Evolutionary conservation across 2,113 vertebrate genomes (phyloP).

Genomic region (Abramis brama): DNA sequence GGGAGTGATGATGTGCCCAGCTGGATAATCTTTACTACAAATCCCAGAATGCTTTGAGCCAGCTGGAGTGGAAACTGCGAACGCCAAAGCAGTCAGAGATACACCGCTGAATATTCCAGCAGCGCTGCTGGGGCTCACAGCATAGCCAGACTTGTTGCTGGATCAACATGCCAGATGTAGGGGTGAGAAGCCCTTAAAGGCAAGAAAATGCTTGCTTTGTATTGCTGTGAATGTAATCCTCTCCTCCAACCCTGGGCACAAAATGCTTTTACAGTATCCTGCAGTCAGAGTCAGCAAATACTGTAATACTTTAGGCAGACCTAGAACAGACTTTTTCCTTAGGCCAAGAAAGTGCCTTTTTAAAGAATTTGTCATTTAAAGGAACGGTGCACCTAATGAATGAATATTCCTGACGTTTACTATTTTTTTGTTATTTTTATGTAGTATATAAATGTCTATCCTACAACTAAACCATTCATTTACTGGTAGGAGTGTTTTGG

Average conservation of each 20-base stretch:
- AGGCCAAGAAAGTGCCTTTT: neutral
- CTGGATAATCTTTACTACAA: conserved; percentile 46
- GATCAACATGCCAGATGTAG: conserved; percentile 27
- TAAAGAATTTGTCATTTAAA: neutral
- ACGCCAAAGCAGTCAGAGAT: neutral
- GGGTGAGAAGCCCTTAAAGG: conserved; percentile 21
- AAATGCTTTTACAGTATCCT: conserved; percentile 39
- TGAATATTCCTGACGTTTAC: neutral
- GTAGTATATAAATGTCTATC: too few species aligned
- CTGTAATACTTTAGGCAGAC: neutral
- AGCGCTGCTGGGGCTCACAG: conserved; percentile 19
- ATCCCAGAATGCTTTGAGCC: conserved; percentile 43
- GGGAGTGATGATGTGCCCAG: conserved; percentile 31
- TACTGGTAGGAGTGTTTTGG: too few species aligned
- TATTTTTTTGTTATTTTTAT: neutral
- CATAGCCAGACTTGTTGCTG: conserved; percentile 33
- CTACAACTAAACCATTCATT: too few species aligned
- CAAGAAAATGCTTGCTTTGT: conserved; percentile 10
- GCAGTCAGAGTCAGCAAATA: conserved; percentile 24
- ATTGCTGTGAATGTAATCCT: conserved; percentile 25
- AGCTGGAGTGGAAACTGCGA: conserved; percentile 9
- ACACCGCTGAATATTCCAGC: neutral
- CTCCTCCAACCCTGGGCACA: conserved; percentile 25
- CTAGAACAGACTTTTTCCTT: neutral
- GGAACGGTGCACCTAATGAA: neutral